A percentile compares a stretch with the other conserved stretches of the same genome.
These are phyloP conservation scores for Oscheius sp. DNA, from an alignment of 2,888 invertebrate genomes.

Conservation along the genomic window DNA sequence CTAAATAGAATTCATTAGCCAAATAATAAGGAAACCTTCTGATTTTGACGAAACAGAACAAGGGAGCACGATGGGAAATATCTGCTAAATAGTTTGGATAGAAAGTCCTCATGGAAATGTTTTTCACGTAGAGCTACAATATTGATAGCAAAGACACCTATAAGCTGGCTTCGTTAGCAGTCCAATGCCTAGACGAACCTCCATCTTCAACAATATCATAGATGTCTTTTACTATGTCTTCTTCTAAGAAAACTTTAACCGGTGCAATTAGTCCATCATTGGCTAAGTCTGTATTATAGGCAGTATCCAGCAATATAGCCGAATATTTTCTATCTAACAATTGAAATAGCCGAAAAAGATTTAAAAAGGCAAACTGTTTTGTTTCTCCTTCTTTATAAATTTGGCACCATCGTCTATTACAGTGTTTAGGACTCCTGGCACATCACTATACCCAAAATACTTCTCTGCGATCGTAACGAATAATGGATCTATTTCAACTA, in stretches of 20 bases:
- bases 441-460: neutral
- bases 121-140: conserved; percentile 29
- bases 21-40: neutral
- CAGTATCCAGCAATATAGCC: conserved; percentile 42
- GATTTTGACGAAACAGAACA: neutral
- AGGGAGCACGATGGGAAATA: conserved; percentile 44
- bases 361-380: too few relatives aligned
- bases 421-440: neutral
- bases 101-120: conserved; percentile 15
- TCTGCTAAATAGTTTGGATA: conserved; percentile 33
- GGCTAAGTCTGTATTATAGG: conserved; percentile 35
- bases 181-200: too few relatives aligned
- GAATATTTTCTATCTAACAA: conserved; percentile 17
- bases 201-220: conserved; percentile 22
- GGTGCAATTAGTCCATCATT: conserved; percentile 39
- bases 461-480: neutral
- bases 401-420: neutral
- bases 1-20: conserved; percentile 37
- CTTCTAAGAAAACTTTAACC: conserved; percentile 21
- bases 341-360: too few relatives aligned
- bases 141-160: conserved; percentile 37
- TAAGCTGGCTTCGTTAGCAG: too few relatives aligned
- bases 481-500: neutral
- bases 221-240: conserved; percentile 21
- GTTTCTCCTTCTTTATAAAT: neutral